Base-by-base conservation (phyloP, 2,888 invertebrate genomes). In the Melipona bicolor region DNA sequence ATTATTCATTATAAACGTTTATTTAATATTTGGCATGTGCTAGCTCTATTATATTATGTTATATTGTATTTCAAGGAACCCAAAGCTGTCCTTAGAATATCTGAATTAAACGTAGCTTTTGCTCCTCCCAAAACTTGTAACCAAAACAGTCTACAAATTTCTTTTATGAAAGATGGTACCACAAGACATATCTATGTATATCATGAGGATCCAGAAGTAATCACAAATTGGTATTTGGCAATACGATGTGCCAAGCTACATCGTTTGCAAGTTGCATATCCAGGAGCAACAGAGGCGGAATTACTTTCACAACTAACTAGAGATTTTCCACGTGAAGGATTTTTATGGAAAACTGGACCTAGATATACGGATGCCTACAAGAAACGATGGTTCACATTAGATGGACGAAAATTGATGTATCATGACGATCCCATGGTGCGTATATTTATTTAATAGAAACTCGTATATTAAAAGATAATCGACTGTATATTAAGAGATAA, bases 341-440 rank as follows among this genome's bases (percentile, higher is more conserved):
- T 97, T 96, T 95, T 98, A 61, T 97, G 97, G 96, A 98, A 98
- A 95, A 98, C 98, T 1, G 98, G 98, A 0, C 98, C 98, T 0
- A 95, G 97, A 80, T 95, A 96, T 4, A 96, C 96, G 6, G 98
- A 98, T 92, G 97, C 97, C 0, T 98, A 97, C 93, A 96, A 97
- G 88, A 97, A 97, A 89, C 95, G 98, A 70, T 98, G 98, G 98
- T 98, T 98, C 94, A 98, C 98, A 0, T 94, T 98, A 65, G 98
- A 98, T 90, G 97, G 97, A 91, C 96, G 98, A 86, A 98, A 98
- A 94, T 95, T 98, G n/a, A 98, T 98, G 98, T 98, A 98, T 92
- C 98, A 98, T 91, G 97, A 98, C 92, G 97, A 98, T 91, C 97
- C 97, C 2, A 95, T 98, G 93, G 96, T 96, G 92, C 91, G 93